These are phyloP conservation scores for Conopomorpha cramerella DNA, from an alignment of 1,140 invertebrate genomes.

Conservation along the genomic window DNA sequence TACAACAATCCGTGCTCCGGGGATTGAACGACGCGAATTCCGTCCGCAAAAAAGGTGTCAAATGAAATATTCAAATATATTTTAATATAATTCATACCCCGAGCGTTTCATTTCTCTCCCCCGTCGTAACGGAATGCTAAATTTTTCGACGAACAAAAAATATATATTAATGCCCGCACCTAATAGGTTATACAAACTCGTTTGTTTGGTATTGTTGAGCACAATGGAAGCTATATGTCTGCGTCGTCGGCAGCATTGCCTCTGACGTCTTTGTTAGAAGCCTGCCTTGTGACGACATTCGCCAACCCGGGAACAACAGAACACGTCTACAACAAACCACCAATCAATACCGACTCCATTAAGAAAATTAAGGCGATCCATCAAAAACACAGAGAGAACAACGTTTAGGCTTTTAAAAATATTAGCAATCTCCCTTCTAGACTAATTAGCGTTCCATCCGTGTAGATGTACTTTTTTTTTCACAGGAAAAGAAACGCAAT, in stretches of 20 bases:
- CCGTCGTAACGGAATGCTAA: conserved; percentile 59
- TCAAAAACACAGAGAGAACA: conserved; percentile 9
- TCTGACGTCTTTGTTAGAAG: conserved; percentile 51
- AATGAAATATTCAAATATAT: conserved; percentile 62
- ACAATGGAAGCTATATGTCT: conserved; percentile 58
- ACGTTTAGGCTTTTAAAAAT: conserved; percentile 19
- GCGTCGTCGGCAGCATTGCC: conserved; percentile 47
- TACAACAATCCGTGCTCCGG: conserved; percentile 29
- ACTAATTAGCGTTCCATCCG: too few species aligned
- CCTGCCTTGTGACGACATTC: too few species aligned
- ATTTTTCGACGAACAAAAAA: conserved; percentile 58
- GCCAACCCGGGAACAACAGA: too few species aligned
- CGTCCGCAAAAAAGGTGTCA: conserved; percentile 55
- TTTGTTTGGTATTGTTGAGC: conserved; percentile 58
- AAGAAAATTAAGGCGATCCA: conserved; percentile 21
- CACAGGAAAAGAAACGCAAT: conserved; percentile 47
- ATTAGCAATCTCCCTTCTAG: conserved; percentile 15
- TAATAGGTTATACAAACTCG: conserved; percentile 61
- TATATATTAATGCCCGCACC: conserved; percentile 60
- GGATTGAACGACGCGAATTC: conserved; percentile 50
- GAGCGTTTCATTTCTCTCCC: conserved; percentile 59
- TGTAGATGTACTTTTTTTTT: too few species aligned
- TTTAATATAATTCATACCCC: conserved; percentile 61
- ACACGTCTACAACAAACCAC: too few species aligned
- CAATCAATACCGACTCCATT: too few species aligned